Percentiles rank a stretch among this genome's conserved stretches.
phyloP scores from a whole-genome alignment of 1,140 invertebrate genomes.

The Ganaspis sp. region DNA sequence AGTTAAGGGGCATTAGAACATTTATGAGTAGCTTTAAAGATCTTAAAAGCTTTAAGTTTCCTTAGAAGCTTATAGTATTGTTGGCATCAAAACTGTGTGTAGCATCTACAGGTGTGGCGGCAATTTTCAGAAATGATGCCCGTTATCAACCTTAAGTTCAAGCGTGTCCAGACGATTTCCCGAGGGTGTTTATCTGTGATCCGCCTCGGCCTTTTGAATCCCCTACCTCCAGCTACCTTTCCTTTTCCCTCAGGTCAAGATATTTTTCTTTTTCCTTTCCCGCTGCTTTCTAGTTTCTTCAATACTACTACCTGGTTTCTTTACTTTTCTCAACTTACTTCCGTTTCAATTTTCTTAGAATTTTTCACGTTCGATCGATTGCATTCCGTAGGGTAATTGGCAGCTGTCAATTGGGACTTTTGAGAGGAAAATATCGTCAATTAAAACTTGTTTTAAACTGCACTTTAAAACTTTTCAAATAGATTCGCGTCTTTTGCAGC shows the following conservation, averaged over 20 bases:
- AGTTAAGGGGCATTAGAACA: not conserved
- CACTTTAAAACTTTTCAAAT: not conserved
- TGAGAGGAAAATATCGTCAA: not conserved
- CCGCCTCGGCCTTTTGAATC: constrained; percentile 1
- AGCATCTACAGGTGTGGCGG: not conserved
- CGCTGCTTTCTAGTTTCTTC: not conserved
- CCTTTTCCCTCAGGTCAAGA: constrained; percentile 21
- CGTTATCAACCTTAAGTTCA: constrained; percentile 41
- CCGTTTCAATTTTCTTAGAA: not conserved
- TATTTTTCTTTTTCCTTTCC: constrained; percentile 11
- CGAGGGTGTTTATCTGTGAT: constrained; percentile 37
- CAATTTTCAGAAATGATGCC: constrained; percentile 41
- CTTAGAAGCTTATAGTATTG: not conserved
- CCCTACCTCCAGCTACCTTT: constrained; percentile 3
- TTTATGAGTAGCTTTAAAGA: not conserved
- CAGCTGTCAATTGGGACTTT: not conserved
- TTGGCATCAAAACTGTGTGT: not conserved
- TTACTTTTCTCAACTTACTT: not conserved
- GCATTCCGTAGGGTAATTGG: not conserved
- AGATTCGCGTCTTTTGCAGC: not conserved
- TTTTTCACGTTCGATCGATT: constrained; percentile 7
- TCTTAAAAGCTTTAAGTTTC: not conserved
- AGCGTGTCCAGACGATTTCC: constrained; percentile 40
- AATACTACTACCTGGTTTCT: not conserved
- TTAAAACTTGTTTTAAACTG: not conserved